A percentile compares a stretch with the other conserved stretches of the same genome.
These are phyloP conservation scores for Chlorodrepanis virens DNA, from an alignment of 2,113 vertebrate genomes.

Conservation along the genomic window DNA sequence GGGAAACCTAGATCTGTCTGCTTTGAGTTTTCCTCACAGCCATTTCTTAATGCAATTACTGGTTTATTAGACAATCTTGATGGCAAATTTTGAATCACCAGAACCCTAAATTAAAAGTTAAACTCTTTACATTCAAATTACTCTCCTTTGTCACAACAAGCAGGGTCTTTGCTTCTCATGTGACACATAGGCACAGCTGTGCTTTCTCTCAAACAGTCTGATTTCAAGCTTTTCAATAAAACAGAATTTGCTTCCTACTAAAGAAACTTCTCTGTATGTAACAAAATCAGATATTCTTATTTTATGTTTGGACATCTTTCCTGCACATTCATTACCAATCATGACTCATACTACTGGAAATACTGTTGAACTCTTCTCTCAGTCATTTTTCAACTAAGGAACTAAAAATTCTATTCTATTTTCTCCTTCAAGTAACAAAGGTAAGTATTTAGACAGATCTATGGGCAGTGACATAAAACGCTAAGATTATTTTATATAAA, in stretches of 20 bases:
- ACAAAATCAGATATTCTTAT: background rate
- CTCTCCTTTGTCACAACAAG: background rate
- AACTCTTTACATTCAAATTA: background rate
- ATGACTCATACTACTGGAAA: background rate
- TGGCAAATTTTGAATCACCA: background rate
- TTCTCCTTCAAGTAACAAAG: background rate
- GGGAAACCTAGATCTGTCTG: background rate
- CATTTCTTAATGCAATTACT: background rate
- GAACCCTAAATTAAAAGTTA: background rate
- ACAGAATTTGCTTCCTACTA: background rate
- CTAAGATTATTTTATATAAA: background rate
- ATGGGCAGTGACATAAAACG: background rate
- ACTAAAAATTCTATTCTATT: background rate
- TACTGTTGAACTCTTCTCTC: background rate
- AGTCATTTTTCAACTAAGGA: background rate
- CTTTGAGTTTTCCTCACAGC: background rate
- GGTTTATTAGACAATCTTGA: background rate
- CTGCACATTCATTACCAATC: background rate
- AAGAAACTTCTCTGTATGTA: background rate
- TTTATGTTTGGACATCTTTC: background rate
- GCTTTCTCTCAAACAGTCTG: background rate
- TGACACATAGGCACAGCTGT: background rate
- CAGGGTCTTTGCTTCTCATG: background rate
- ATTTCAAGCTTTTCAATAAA: background rate
- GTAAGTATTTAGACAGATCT: background rate